Base-by-base conservation (phyloP, 2,888 invertebrate genomes). In the Temnothorax ravouxi region DNA sequence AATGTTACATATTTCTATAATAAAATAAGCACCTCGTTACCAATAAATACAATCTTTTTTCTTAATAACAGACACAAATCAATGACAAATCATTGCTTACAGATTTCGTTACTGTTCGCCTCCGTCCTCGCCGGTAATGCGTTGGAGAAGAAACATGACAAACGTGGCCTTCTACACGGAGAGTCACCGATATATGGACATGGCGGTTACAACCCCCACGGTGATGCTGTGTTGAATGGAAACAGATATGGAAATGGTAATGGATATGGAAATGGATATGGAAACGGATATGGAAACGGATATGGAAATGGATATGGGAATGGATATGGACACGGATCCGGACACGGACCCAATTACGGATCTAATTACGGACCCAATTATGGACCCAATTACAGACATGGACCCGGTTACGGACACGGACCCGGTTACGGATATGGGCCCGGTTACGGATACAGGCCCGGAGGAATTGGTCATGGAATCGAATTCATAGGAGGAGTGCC, bases 21-120 rank as follows among this genome's bases (percentile, higher is more conserved):
- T 38, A 76, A 64, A n/a, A 29, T n/a, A 29, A 8, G 4, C 18
- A 2, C 29, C 29, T 29, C 0, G 29, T 77, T 61, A 72, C 13
- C 3, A 56, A 52, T 6, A 41, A 56, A 56, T 56, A 18, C 9
- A 29, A 34, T 62, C 29, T 29, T 34, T 13, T 66, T 8, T 9
- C 11, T 50, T 25, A 3, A 71, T 47, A 56, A 67, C 9, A 44
- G 2, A 66, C 34, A 3, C 29, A 29, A 29, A 34, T 21, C 18
- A 83, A 64, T 69, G 11, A 41, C 18, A 21, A 59, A 50, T 11
- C 13, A 21, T 38, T 62, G 9, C 9, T 64, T 82, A 11, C 85
- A 92, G 92, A 34, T 88, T 64, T 88, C 86, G 41, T 74, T 92
- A 4, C 59, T 92, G 29, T 67, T 89, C 44, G 87, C 80, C 54